Percentiles rank a stretch among this genome's conserved stretches.
phyloP scores from a whole-genome alignment of 1,140 invertebrate species.

The Uloborus diversus region DNA sequence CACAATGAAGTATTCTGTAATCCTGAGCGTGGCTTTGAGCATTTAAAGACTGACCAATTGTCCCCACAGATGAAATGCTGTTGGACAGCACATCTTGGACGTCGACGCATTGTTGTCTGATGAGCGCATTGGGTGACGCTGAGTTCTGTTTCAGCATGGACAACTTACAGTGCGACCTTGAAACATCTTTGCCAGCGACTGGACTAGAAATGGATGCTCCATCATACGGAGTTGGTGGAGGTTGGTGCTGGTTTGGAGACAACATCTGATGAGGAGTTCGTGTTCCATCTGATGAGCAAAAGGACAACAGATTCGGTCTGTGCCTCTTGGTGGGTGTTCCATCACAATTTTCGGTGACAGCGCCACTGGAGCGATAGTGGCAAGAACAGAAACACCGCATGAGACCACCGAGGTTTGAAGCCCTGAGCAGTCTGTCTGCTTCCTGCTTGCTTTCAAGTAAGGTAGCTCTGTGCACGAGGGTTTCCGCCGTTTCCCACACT shows the following conservation, averaged over 20 bases:
- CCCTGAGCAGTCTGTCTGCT: slow-evolving; percentile 78
- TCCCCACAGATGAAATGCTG: slow-evolving; percentile 60
- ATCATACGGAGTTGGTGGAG: slow-evolving; percentile 32
- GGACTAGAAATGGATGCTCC: slow-evolving; percentile 8
- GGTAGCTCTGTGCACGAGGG: slow-evolving; percentile 89
- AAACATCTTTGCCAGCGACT: not conserved
- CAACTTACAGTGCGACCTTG: not conserved
- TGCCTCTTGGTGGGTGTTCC: not conserved
- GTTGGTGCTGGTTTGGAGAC: slow-evolving; percentile 13
- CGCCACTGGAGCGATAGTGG: slow-evolving; percentile 7
- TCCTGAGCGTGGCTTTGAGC: not conserved
- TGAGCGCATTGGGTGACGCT: not conserved
- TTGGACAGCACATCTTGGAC: slow-evolving; percentile 38
- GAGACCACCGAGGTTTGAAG: slow-evolving; percentile 16
- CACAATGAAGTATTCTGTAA: not conserved
- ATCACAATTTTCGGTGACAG: slow-evolving; percentile 10
- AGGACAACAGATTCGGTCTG: slow-evolving; percentile 15
- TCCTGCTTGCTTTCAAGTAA: slow-evolving; percentile 88
- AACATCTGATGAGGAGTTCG: slow-evolving; percentile 27
- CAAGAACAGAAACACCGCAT: slow-evolving; percentile 45
- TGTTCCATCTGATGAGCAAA: slow-evolving; percentile 23
- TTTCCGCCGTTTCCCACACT: slow-evolving; percentile 91
- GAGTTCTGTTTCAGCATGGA: not conserved
- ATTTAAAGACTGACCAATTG: not conserved
- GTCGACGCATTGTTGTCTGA: not conserved